Conservation (phyloP, 2,888 invertebrate genomes). For the Ennomos fuscantarius region DNA sequence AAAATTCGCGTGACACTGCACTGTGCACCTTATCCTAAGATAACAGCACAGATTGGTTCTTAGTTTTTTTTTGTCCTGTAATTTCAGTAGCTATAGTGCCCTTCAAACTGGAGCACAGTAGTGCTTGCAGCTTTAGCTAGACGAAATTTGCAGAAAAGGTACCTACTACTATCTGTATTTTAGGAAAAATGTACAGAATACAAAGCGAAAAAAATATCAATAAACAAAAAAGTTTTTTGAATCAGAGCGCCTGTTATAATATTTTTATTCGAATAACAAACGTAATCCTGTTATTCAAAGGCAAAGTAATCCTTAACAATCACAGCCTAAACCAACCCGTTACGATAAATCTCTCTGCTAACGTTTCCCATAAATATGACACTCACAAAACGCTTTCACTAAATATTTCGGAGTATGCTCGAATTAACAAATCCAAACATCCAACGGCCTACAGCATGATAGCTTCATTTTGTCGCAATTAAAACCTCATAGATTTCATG, state of each 20-base stretch:
- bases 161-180: slow-evolving; percentile 2
- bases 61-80: no score
- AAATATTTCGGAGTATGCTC: slow-evolving; percentile 17
- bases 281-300: slow-evolving; percentile 20
- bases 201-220: not conserved
- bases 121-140: no score
- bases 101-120: no score
- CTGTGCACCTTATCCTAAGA: no score
- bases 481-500: slow-evolving; percentile 56
- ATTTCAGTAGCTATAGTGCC: no score
- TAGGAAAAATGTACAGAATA: not conserved
- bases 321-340: slow-evolving; percentile 14
- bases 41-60: no score
- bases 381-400: slow-evolving; percentile 1
- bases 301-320: slow-evolving; percentile 21
- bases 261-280: slow-evolving; percentile 19
- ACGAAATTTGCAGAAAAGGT: no score
- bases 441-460: slow-evolving; percentile 26
- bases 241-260: slow-evolving; percentile 7
- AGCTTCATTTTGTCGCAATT: slow-evolving; percentile 31
- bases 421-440: slow-evolving; percentile 32
- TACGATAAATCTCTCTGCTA: slow-evolving; percentile 6
- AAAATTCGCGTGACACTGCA: no score
- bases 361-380: slow-evolving; percentile 4
- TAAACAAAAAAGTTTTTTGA: slow-evolving; percentile 3